Percentiles rank a stretch among this genome's conserved stretches.
Conservation (phyloP, 2,797 vertebrate species). For the Pseudocheirus occidentalis region DNA sequence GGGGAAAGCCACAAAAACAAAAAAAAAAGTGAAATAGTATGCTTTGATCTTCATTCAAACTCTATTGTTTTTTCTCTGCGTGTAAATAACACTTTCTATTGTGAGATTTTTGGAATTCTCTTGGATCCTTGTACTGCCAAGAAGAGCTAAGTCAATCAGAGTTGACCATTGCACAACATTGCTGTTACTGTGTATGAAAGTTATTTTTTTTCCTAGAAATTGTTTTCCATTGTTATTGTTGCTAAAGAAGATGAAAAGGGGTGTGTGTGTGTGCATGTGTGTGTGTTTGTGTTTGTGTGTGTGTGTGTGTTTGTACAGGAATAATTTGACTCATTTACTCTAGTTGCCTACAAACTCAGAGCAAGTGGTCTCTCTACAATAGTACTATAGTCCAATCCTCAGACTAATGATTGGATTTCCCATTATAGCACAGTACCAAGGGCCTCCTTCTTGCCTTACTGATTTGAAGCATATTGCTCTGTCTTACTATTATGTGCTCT, state of each 20-base stretch:
- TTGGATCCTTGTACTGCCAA: too few relatives aligned
- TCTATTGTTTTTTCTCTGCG: too few relatives aligned
- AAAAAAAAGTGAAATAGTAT: too few relatives aligned
- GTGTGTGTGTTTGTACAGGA: not conserved
- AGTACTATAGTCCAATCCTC: not conserved
- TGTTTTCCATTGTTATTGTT: not conserved
- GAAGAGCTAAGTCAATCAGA: too few relatives aligned
- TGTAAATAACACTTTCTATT: too few relatives aligned
- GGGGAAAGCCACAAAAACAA: too few relatives aligned
- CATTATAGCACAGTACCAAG: not conserved
- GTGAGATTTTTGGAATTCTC: too few relatives aligned
- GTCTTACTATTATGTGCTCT: not conserved
- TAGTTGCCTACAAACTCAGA: not conserved
- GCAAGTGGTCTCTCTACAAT: not conserved
- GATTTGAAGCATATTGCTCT: not conserved
- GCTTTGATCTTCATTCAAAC: too few relatives aligned
- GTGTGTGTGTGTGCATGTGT: not conserved
- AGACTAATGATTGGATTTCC: not conserved
- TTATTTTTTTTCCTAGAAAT: not conserved
- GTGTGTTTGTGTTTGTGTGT: not conserved
- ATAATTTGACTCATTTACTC: not conserved
- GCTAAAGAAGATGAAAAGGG: not conserved
- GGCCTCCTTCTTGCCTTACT: not conserved
- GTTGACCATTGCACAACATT: too few relatives aligned
- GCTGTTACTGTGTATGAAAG: not conserved